Conservation (phyloP, 2,797 vertebrate genomes). For the Sparus aurata region DNA sequence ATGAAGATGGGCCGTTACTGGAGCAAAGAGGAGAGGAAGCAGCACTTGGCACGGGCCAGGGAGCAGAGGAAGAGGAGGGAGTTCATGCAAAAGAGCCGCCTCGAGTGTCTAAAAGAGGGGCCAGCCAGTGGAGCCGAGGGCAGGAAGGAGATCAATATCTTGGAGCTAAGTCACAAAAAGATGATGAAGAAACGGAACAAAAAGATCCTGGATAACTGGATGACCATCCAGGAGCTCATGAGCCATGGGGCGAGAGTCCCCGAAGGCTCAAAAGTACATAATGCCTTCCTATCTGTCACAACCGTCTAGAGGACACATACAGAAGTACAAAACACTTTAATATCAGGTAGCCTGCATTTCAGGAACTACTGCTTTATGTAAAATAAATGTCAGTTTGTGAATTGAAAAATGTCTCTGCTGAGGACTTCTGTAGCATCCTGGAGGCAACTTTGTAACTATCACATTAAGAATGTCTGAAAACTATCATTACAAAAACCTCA, state of each 20-base stretch:
- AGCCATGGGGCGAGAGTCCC: conserved; percentile 95
- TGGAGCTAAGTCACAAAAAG: conserved; percentile 98
- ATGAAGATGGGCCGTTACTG: conserved; percentile 98
- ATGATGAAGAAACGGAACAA: conserved; percentile 99
- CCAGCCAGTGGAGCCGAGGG: conserved; percentile 88
- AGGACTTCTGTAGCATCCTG: conserved; percentile 65
- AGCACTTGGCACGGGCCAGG: conserved; percentile 92
- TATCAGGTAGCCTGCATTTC: conserved; percentile 49
- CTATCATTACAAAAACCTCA: conserved; percentile 41
- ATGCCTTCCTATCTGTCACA: conserved; percentile 98
- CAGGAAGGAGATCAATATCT: conserved; percentile 92
- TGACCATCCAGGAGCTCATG: conserved; percentile 99
- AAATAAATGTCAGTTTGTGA: conserved; percentile 35
- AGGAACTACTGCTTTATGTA: conserved; percentile 49
- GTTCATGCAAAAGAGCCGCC: conserved; percentile 95
- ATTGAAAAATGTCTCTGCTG: conserved; percentile 28
- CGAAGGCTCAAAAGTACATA: conserved; percentile 93
- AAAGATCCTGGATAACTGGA: conserved; percentile 99
- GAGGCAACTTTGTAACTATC: conserved; percentile 41
- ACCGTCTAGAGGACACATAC: conserved; percentile 87
- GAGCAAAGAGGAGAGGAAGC: conserved; percentile 97
- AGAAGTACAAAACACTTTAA: conserved; percentile 19
- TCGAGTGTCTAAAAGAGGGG: conserved; percentile 92
- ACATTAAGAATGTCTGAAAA: conserved; percentile 45
- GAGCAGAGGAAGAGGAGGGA: conserved; percentile 94